Evolutionary conservation across 2,797 vertebrate species (phyloP).

Genomic region (Petrocephalus sullivani): DNA sequence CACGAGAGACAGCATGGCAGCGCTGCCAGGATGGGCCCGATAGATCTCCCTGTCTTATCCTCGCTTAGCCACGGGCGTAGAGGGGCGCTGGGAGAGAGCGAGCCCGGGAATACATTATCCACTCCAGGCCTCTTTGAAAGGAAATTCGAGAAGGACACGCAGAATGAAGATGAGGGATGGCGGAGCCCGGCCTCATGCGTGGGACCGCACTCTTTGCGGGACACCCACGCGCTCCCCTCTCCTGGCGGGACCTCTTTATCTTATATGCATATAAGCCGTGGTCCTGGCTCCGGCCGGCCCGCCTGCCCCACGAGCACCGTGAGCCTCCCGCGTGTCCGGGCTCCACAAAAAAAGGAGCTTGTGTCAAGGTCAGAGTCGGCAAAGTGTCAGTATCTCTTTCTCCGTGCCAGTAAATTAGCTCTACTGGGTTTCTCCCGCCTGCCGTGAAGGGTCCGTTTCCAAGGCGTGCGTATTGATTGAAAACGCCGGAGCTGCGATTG

Average conservation of each 20-base stretch:
- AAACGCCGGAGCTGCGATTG: neutral
- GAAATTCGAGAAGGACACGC: constrained; percentile 60
- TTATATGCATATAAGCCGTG: neutral
- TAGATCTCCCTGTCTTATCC: constrained; percentile 74
- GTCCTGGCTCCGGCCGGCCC: neutral
- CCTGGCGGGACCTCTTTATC: neutral
- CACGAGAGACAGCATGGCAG: constrained; percentile 62
- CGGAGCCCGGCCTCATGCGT: constrained; percentile 46
- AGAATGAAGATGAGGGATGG: constrained; percentile 41
- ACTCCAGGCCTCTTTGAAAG: constrained; percentile 41
- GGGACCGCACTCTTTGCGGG: constrained; percentile 30
- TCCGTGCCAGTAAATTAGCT: neutral
- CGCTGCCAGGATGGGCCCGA: constrained; percentile 63
- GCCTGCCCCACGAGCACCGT: neutral
- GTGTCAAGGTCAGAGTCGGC: constrained; percentile 18
- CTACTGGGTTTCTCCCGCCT: neutral
- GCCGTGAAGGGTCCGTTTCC: constrained; percentile 6
- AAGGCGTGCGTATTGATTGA: constrained; percentile 18
- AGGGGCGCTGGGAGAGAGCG: constrained; percentile 51
- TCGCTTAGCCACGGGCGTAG: constrained; percentile 66
- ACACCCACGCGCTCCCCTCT: neutral
- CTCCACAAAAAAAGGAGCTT: constrained; percentile 7
- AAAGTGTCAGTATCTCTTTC: neutral
- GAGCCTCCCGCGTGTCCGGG: neutral
- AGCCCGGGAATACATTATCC: constrained; percentile 45